Conservation (phyloP, 2,797 vertebrate species). For the Lepus townsendii region DNA sequence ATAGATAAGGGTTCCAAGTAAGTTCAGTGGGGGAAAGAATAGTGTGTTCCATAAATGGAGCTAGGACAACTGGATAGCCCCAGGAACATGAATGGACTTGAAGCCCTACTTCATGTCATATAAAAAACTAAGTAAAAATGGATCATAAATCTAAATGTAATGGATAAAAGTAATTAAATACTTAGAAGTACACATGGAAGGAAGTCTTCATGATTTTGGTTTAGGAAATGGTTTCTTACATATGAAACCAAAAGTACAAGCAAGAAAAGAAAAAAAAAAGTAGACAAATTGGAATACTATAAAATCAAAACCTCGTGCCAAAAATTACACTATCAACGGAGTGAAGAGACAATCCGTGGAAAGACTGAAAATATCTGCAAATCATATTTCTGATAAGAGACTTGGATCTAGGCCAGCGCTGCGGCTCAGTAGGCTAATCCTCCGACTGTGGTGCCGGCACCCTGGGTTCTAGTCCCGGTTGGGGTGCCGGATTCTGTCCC, state of each 20-base stretch:
- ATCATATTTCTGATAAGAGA: neutral
- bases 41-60: neutral
- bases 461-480: too few species aligned
- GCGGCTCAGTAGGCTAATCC: too few species aligned
- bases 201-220: neutral
- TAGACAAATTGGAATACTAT: neutral
- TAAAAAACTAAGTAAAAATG: neutral
- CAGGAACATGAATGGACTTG: neutral
- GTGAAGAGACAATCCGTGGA: neutral
- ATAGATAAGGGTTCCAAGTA: neutral
- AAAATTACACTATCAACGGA: neutral
- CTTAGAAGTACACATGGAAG: neutral
- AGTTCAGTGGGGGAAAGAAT: neutral
- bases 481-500: too few species aligned
- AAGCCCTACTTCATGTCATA: neutral
- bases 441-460: too few species aligned
- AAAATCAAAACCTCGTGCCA: conserved; percentile 1
- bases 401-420: too few species aligned
- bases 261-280: neutral
- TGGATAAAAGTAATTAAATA: neutral
- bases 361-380: neutral
- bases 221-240: neutral
- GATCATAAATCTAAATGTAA: neutral
- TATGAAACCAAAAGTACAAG: neutral
- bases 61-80: neutral